Evolutionary conservation across 2,113 vertebrate genomes (phyloP).

Genomic region (Dasyprocta punctata): DNA sequence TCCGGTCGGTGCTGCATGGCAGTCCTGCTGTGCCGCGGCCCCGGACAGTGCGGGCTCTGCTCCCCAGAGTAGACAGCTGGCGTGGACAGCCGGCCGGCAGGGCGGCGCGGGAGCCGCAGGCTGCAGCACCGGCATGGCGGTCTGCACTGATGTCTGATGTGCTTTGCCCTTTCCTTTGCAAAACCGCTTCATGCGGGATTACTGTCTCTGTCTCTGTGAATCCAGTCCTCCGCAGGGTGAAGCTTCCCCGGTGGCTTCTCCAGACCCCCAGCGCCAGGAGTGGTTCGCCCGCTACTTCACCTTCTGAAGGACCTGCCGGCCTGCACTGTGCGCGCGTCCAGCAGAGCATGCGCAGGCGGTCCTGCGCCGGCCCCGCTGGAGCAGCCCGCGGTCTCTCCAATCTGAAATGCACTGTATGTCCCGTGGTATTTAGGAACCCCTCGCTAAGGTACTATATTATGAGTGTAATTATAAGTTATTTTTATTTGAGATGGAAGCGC

Average conservation of each 20-base stretch:
- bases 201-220: constrained; percentile 84
- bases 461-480: constrained; percentile 88
- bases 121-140: constrained; percentile 9
- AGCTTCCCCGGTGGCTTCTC: constrained; percentile 91
- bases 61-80: not conserved
- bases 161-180: constrained; percentile 21
- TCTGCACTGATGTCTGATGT: constrained; percentile 61
- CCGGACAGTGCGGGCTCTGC: constrained; percentile 52
- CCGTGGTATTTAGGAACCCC: constrained; percentile 84
- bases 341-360: constrained; percentile 92
- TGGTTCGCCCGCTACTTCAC: constrained; percentile 99
- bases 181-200: constrained; percentile 74
- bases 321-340: constrained; percentile 84
- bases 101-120: not conserved
- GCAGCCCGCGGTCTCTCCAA: constrained; percentile 80
- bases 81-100: too few relatives aligned
- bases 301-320: constrained; percentile 90
- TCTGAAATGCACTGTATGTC: constrained; percentile 87
- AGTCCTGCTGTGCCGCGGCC: not conserved
- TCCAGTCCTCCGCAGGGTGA: constrained; percentile 97
- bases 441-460: constrained; percentile 85
- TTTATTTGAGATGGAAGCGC: constrained; percentile 92
- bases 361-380: constrained; percentile 17
- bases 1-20: too few relatives aligned
- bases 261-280: constrained; percentile 97